phyloP scores from a whole-genome alignment of 1,140 invertebrate species.

The Drepana arcuata region DNA sequence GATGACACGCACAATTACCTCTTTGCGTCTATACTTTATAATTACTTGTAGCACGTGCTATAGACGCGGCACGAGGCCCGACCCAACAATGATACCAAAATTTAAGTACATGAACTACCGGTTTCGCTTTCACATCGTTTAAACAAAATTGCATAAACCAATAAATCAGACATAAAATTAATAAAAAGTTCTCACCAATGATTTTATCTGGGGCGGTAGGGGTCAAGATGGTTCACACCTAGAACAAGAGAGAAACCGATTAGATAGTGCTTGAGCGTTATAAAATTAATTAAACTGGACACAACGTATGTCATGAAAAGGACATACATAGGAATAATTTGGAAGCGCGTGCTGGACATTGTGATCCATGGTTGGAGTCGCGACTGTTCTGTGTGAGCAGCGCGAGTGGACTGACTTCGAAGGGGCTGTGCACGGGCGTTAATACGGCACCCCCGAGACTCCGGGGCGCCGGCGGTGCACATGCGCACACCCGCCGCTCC shows the following conservation, averaged over 20 bases:
- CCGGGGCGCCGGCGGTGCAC: conserved; percentile 55
- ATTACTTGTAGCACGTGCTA: too few relatives aligned
- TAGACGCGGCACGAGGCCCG: too few relatives aligned
- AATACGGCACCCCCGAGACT: conserved; percentile 55
- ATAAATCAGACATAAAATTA: too few relatives aligned
- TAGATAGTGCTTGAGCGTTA: conserved; percentile 17
- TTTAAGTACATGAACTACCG: too few relatives aligned
- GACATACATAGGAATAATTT: conserved; percentile 22
- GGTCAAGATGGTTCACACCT: conserved; percentile 30
- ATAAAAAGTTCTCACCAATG: conserved; percentile 31
- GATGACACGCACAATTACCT: too few relatives aligned
- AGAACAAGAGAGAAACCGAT: conserved; percentile 36
- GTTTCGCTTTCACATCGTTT: too few relatives aligned
- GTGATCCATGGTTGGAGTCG: conserved; percentile 13
- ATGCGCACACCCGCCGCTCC: conserved; percentile 42
- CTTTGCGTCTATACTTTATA: too few relatives aligned
- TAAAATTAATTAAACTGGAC: too few relatives aligned
- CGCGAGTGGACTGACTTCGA: conserved; percentile 48
- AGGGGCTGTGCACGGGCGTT: conserved; percentile 47
- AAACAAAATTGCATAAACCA: too few relatives aligned
- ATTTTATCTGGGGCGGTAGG: conserved; percentile 24
- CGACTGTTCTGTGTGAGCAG: conserved; percentile 27
- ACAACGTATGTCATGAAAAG: too few relatives aligned
- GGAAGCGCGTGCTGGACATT: conserved; percentile 28
- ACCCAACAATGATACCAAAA: too few relatives aligned